Conservation (phyloP, 2,888 invertebrate genomes). For the Diaphora mendica region DNA sequence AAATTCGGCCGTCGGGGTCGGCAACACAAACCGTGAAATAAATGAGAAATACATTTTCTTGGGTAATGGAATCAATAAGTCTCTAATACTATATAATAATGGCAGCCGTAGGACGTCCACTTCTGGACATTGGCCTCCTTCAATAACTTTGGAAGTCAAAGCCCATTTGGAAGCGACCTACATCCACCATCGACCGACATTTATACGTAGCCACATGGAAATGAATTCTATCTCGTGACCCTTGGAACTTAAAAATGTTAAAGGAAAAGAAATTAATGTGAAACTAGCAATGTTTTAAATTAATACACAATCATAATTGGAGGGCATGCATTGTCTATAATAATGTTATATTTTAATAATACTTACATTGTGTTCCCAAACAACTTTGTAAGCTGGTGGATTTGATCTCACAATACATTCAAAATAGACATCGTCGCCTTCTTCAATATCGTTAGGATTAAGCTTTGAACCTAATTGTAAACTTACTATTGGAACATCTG, state of each 20-base stretch:
- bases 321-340: not conserved
- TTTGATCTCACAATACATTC: conserved; percentile 81
- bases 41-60: not conserved
- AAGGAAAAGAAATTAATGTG: not conserved
- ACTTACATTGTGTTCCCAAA: conserved; percentile 85
- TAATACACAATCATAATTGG: not conserved
- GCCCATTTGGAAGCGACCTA: conserved; percentile 17
- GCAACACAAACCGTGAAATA: not conserved
- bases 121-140: conserved; percentile 18
- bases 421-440: conserved; percentile 83
- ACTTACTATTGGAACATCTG: conserved; percentile 79
- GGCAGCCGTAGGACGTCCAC: not conserved
- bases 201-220: not conserved
- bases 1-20: conserved; percentile 13
- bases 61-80: not conserved
- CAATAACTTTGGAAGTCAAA: conserved; percentile 26
- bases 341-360: conserved; percentile 11
- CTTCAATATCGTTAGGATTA: conserved; percentile 82
- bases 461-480: conserved; percentile 77
- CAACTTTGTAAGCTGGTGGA: conserved; percentile 85
- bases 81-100: not conserved
- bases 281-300: not conserved
- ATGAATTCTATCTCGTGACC: not conserved
- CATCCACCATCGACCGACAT: not conserved
- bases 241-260: not conserved